Base-by-base conservation (phyloP, 2,888 invertebrate species). In the Drosophila austrosaltans region DNA sequence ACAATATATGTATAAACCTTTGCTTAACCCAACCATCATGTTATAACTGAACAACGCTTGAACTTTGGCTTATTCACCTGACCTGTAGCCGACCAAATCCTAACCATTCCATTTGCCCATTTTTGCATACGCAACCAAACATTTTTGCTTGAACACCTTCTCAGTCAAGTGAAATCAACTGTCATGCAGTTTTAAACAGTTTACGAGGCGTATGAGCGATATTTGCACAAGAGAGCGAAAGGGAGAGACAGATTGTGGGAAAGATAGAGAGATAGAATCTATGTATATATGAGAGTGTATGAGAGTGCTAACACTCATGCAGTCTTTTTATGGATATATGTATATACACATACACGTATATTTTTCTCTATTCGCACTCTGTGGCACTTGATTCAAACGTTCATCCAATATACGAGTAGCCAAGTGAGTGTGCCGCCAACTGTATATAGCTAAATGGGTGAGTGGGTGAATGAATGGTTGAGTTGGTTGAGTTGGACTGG, bases 181-280 rank as follows among this genome's bases (percentile, higher is more conserved):
- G 82, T 83, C 80, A 82, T 82, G 82, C 88, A 85, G 82, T 79
- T 83, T 85, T 76, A 87, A 87, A 79, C 88, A 78, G 82, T 84
- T 87, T 83, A 82, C 87, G 82, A 81, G 81, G 74, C 87, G 87
- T 84, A 82, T 82, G 87, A 85, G 82, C 71, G 82, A 75, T 82
- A 87, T 82, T 87, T 84, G 75, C 70, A 57, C 72, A 71, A 67
- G 68, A 53, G 4, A 25, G 10, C 3, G 48, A 12, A 10, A 48
- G 25, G 4, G 10, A 48, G 20, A 48, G 44, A 48, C 22, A 48
- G 8, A 48, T 44, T 42, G 44, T 44, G 32, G 1, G 6, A 32
- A 7, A 32, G 32, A 22, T 48, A 12, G 22, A 36, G 36, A 36
- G 10, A 8, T 36, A 28, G 28, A 16, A 16, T 16, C 16, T 16